These are phyloP conservation scores for Ichneumon xanthorius DNA, from an alignment of 2,888 invertebrate species.

Conservation along the genomic window DNA sequence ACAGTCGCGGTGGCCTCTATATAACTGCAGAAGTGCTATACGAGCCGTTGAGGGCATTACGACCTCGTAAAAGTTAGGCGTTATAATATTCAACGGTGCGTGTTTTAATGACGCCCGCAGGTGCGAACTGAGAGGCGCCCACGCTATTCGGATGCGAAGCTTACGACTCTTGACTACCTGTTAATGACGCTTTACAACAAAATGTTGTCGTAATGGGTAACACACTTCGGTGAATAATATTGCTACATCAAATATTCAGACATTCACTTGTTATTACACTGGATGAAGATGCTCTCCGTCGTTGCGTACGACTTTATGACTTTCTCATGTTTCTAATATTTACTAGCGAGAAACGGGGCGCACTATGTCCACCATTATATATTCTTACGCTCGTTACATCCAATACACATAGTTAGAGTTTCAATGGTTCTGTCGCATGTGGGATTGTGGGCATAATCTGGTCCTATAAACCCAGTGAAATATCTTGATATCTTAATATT, in stretches of 20 bases:
- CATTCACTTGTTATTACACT: constrained; percentile 37
- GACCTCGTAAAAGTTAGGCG: constrained; percentile 75
- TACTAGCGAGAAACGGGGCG: background rate
- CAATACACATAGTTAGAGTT: background rate
- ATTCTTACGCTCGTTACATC: background rate
- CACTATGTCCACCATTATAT: background rate
- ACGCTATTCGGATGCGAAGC: constrained; percentile 64
- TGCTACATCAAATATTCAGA: constrained; percentile 54
- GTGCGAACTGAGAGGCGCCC: constrained; percentile 73
- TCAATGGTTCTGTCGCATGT: no score
- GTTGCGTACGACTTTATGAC: constrained; percentile 21
- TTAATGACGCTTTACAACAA: constrained; percentile 76
- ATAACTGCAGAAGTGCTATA: constrained; percentile 25
- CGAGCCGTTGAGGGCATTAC: constrained; percentile 73
- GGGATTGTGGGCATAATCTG: no score
- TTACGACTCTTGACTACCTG: constrained; percentile 75
- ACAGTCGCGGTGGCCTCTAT: constrained; percentile 15
- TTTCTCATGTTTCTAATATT: constrained; percentile 1
- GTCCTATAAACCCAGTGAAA: no score
- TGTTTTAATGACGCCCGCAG: constrained; percentile 77
- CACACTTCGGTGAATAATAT: constrained; percentile 55
- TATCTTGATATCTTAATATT: no score
- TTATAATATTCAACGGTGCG: constrained; percentile 77
- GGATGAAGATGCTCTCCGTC: constrained; percentile 32
- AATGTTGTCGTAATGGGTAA: constrained; percentile 60